These are phyloP conservation scores for Diabrotica virgifera DNA, from an alignment of 1,140 invertebrate genomes.

Conservation along the genomic window DNA sequence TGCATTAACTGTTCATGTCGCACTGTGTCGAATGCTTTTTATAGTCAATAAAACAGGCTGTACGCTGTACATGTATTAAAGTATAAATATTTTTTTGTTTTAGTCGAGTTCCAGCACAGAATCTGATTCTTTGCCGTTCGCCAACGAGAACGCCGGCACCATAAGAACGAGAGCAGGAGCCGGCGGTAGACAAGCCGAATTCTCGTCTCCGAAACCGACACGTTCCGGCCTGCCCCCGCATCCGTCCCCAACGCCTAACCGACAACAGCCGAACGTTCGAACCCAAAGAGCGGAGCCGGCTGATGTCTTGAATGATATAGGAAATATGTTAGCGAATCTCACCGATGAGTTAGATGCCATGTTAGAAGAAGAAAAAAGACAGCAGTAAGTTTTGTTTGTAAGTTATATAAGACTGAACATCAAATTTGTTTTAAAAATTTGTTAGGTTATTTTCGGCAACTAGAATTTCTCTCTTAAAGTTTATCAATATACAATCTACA, in stretches of 20 bases:
- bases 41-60: too few species aligned
- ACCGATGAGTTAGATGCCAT: slow-evolving; percentile 93
- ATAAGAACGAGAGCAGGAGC: slow-evolving; percentile 75
- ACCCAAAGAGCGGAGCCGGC: slow-evolving; percentile 63
- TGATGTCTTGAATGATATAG: slow-evolving; percentile 94
- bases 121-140: slow-evolving; percentile 95
- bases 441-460: background rate
- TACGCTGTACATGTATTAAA: too few species aligned
- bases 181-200: slow-evolving; percentile 51
- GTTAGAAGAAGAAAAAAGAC: slow-evolving; percentile 87
- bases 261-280: slow-evolving; percentile 33
- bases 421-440: slow-evolving; percentile 8
- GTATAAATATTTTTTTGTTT: slow-evolving; percentile 35
- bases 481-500: too few species aligned
- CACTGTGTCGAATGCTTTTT: too few species aligned
- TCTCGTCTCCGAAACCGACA: slow-evolving; percentile 49
- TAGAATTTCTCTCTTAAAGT: background rate
- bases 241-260: slow-evolving; percentile 40
- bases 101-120: slow-evolving; percentile 94
- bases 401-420: slow-evolving; percentile 33
- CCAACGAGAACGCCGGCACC: slow-evolving; percentile 97
- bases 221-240: slow-evolving; percentile 50
- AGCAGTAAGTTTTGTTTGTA: slow-evolving; percentile 37
- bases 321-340: slow-evolving; percentile 91
- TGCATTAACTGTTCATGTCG: too few species aligned